Base-by-base conservation (phyloP, 2,797 vertebrate genomes). In the Darevskia mixta region DNA sequence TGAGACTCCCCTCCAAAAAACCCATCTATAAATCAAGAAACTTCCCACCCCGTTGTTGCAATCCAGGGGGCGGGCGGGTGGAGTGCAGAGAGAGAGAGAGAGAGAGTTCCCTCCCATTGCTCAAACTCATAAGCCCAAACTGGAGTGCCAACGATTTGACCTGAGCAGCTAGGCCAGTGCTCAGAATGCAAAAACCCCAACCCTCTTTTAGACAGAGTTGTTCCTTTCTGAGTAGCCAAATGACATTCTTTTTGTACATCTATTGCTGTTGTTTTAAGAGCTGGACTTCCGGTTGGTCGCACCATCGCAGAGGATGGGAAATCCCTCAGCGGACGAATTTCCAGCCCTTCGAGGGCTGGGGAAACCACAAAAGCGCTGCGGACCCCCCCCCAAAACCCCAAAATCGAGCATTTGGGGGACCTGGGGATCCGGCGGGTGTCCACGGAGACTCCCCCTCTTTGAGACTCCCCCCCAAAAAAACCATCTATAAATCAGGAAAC, bases 251-350 rank as follows among this genome's bases (percentile, higher is more conserved):
- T 91, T 85, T 91, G 88, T 94, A 95, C 90, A 91, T 95, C 95
- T 97, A 97, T 97, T 97, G 97, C 91, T 35, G 35, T 35, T 35
- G 35, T 35, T 35, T 35, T 35, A 35, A 35, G 35, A 35, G 35
- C 35, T 35, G 35, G 38, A 41, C 4, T 5, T 41, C 38, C 38
- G 5, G 4, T 41, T 41, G 38, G 38, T 41, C 38, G 4, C 38
- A 5, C 38, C 38, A 41, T 41, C 38, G 38, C 38, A 5, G 38
- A 41, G 38, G 38, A 41, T 4, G 38, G 38, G 38, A 41, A 41
- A 41, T 41, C 4, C 38, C 38, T 41, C 38, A 41, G 38, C 4
- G 3, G 38, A 41, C 1, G 38, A 41, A 41, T 41, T 41, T 41
- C 38, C 38, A 41, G 38, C 38, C 0, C 38, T 41, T 41, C 4